Conservation (phyloP, 2,113 vertebrate species). For the Nycticebus coucang region DNA sequence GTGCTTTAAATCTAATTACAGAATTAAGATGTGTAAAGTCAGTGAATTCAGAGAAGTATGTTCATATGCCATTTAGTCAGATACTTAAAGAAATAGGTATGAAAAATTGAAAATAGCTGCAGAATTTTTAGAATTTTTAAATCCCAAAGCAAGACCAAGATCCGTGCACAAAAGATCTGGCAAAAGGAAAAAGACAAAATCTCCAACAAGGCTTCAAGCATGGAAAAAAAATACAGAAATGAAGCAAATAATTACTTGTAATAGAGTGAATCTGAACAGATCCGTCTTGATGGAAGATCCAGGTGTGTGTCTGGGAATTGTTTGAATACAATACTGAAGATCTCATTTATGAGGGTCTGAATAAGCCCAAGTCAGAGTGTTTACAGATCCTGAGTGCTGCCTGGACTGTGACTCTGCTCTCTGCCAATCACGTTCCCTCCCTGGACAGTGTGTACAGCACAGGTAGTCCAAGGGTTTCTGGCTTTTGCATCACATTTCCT, state of each 20-base stretch:
- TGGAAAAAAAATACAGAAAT: neutral
- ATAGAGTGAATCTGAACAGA: neutral
- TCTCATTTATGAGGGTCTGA: neutral
- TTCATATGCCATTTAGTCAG: neutral
- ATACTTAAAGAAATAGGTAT: neutral
- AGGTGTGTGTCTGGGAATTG: neutral
- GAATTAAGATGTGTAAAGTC: neutral
- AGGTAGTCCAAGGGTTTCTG: neutral
- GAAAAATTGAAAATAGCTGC: neutral
- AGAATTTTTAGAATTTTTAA: neutral
- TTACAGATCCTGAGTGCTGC: neutral
- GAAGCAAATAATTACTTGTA: neutral
- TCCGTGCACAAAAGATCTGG: neutral
- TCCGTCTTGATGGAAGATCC: neutral
- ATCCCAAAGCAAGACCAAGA: neutral
- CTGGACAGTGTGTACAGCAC: neutral
- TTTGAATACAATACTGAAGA: neutral
- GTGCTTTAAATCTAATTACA: neutral
- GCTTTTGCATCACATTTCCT: neutral
- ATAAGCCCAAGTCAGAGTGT: neutral
- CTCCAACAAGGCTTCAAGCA: neutral
- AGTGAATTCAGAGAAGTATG: neutral
- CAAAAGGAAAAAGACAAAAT: neutral
- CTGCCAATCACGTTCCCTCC: neutral
- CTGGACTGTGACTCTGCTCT: rapidly evolving